phyloP scores from a whole-genome alignment of 1,140 invertebrate genomes.

The Conus ventricosus region DNA sequence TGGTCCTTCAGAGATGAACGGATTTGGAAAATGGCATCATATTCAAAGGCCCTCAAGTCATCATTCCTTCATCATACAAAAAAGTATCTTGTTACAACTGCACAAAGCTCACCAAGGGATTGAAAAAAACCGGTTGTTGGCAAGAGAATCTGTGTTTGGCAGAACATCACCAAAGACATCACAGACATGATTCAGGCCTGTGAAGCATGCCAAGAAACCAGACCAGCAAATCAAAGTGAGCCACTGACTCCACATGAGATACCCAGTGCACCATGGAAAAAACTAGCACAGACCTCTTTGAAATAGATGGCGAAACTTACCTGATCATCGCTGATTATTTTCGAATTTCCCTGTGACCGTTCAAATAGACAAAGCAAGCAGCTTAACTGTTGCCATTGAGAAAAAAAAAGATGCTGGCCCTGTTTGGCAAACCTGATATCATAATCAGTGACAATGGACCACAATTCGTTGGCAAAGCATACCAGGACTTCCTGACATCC shows the following conservation, averaged over 20 bases:
- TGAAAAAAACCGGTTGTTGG: constrained; percentile 22
- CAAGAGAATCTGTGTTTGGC: constrained; percentile 35
- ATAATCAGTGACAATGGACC: no score
- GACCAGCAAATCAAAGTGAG: not conserved
- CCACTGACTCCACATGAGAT: constrained; percentile 3
- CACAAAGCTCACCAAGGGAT: constrained; percentile 43
- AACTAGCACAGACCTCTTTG: constrained; percentile 27
- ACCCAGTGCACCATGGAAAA: constrained; percentile 3
- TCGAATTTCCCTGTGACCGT: not conserved
- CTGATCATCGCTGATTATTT: constrained; percentile 25
- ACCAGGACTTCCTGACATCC: no score
- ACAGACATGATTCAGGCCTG: constrained; percentile 28
- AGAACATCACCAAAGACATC: constrained; percentile 32
- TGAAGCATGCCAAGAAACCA: constrained; percentile 21
- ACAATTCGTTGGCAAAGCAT: no score
- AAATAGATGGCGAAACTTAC: constrained; percentile 15
- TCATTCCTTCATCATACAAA: constrained; percentile 38
- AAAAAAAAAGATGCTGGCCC: no score
- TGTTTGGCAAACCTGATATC: no score
- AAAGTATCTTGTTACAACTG: constrained; percentile 21
- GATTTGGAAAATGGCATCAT: constrained; percentile 31
- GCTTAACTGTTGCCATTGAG: no score
- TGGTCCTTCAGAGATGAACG: constrained; percentile 34
- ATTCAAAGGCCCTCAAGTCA: constrained; percentile 36
- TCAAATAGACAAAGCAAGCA: no score